Base-by-base conservation (phyloP, 2,113 vertebrate species). In the Merops nubicus region DNA sequence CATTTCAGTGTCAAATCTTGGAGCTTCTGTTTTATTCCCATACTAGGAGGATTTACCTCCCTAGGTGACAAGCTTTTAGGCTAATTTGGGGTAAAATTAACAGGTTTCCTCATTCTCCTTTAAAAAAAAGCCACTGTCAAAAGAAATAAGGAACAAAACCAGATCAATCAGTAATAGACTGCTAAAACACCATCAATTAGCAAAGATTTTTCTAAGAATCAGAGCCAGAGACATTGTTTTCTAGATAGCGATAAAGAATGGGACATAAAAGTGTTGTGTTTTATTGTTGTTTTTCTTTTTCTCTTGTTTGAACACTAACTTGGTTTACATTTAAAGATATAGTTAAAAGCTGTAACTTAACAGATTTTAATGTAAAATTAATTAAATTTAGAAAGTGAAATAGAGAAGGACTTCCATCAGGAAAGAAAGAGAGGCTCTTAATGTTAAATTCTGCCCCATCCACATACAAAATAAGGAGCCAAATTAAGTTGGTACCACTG, bases 251-350 rank as follows among this genome's bases (percentile, higher is more conserved):
- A 36, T 57, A 70, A 43, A 70, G 38, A 62, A 75, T 0, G 2
- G 12, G 11, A 7, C 7, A 25, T 34, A 69, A 50, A 85, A 67
- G 4, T 9, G 25, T 12, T 29, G 20, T 57, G 33, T 29, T 53
- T 53, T n/a, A 19, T 3, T 4, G 19, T 8, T 21, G 1, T 51
- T 45, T n/a, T 10, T 5, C 3, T 64, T 23, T 5, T 17, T 2
- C 48, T 42, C n/a, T 11, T 5, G 4, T 64, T 28, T 51, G 8
- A 81, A 31, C 36, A 12, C 36, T 51, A 43, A 62, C 8, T 43
- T 47, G 6, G 9, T 87, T 70, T 29, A 85, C 73, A 59, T 72
- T 22, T 67, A 34, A 76, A 51, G 5, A 56, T 36, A 13, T 3
- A 72, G 29, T 50, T 64, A 85, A 64, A 59, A 59, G 6, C 20